Evolutionary conservation across 2,888 invertebrate genomes (phyloP), one percentile per base, ranked within the genome.

Genomic region (Rhagonycha fulva): DNA sequence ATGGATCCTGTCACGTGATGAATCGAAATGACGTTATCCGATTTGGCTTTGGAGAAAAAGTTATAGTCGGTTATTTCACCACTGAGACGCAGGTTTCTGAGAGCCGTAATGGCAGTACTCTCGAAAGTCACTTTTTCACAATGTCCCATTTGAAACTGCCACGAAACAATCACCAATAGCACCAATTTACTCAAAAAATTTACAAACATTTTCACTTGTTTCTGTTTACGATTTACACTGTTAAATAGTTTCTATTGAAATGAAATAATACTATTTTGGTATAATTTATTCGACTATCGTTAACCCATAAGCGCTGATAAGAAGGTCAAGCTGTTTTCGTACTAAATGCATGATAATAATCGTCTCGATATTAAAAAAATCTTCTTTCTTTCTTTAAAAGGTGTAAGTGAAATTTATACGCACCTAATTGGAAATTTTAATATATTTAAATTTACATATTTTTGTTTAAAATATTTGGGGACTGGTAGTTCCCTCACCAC

Each of bases 61-160:
- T 77, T 77, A 26, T 74, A 77, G 23, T 77, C 77, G 0, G 70
- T 72, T 5, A 77, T 62, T 70, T 77, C 77, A 12, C 68, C 61
- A 14, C 47, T 12, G 2, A 77, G 61, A 3, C 14, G 19, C 14
- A 77, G 32, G 11, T 75, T 67, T 26, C 70, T 70, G 10, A 77
- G 24, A 10, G 69, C 74, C 30, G 69, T 77, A 30, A 77, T 19
- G 14, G 30, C n/a, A 9, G 77, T 77, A 12, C 70, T 61, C n/a
- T 72, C 70, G 23, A 77, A 77, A n/a, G 77, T 77, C 5, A 23
- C n/a, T 26, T 72, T 47, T n/a, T 28, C 47, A 63, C 77, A 75
- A 47, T 47, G 0, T 0, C 1, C 47, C n/a, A 47, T 47, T n/a
- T 47, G n/a, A 12, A 47, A 47, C 62, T 47, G 47, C 60, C 62